phyloP scores from a whole-genome alignment of 2,797 vertebrate genomes.

The Sphaeramia orbicularis region DNA sequence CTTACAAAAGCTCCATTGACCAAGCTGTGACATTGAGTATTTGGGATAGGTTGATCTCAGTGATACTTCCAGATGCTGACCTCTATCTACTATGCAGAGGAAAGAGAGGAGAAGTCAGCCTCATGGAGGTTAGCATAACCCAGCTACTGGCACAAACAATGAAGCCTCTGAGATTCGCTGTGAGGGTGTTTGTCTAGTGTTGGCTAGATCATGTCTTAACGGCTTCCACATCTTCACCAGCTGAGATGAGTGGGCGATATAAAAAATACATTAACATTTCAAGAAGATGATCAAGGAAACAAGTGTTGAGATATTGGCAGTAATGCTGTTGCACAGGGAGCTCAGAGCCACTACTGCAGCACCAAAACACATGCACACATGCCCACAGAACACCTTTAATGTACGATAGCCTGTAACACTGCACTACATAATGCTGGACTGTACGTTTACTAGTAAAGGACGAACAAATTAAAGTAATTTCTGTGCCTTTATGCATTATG shows the following conservation, averaged over 20 bases:
- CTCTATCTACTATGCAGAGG: slow-evolving; percentile 18
- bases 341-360: slow-evolving; percentile 16
- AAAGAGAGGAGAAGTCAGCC: slow-evolving; percentile 17
- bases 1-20: slow-evolving; percentile 76
- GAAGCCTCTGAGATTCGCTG: slow-evolving; percentile 40
- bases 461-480: slow-evolving; percentile 15
- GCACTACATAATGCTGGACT: slow-evolving; percentile 5
- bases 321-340: slow-evolving; percentile 6
- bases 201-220: slow-evolving; percentile 32
- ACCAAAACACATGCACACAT: slow-evolving; percentile 18
- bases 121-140: slow-evolving; percentile 40
- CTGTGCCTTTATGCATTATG: slow-evolving; percentile 20
- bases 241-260: slow-evolving; percentile 34
- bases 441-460: neutral
- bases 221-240: slow-evolving; percentile 28
- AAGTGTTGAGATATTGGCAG: slow-evolving; percentile 41
- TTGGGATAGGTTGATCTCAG: slow-evolving; percentile 19
- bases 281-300: slow-evolving; percentile 52
- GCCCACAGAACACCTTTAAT: neutral
- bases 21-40: slow-evolving; percentile 49
- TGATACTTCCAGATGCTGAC: slow-evolving; percentile 23
- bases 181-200: slow-evolving; percentile 32
- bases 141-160: slow-evolving; percentile 33
- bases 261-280: slow-evolving; percentile 46
- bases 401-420: neutral